These are phyloP conservation scores for Procambarus clarkii DNA, from an alignment of 1,140 invertebrate species.

Conservation along the genomic window DNA sequence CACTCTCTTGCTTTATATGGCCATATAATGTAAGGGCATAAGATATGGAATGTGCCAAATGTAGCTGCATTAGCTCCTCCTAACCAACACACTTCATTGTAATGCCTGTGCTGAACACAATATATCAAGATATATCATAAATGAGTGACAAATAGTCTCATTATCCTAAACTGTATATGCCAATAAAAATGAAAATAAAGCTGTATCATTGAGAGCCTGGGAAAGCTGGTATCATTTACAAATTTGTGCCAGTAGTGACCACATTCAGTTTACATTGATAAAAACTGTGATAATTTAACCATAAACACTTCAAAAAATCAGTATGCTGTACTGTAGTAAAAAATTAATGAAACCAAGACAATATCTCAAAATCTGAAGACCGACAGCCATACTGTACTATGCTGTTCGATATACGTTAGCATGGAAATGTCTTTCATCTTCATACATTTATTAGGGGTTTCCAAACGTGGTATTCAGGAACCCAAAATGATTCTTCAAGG, in stretches of 20 bases:
- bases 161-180: no score
- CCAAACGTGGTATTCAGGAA: background rate
- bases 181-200: no score
- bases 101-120: background rate
- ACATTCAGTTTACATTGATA: background rate
- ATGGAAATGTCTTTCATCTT: background rate
- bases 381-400: background rate
- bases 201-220: no score
- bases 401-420: background rate
- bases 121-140: background rate
- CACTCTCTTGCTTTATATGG: no score
- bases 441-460: conserved; percentile 2
- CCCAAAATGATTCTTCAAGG: background rate
- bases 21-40: background rate
- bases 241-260: conserved; percentile 8
- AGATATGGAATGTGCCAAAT: background rate
- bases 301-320: background rate
- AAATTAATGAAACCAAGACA: background rate
- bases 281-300: background rate
- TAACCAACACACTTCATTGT: background rate
- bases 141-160: no score
- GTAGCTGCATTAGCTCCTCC: background rate
- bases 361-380: background rate
- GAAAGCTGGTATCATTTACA: background rate
- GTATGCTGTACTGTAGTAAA: background rate